Conservation (phyloP, 1,140 invertebrate species). For the Triops longicaudatus region DNA sequence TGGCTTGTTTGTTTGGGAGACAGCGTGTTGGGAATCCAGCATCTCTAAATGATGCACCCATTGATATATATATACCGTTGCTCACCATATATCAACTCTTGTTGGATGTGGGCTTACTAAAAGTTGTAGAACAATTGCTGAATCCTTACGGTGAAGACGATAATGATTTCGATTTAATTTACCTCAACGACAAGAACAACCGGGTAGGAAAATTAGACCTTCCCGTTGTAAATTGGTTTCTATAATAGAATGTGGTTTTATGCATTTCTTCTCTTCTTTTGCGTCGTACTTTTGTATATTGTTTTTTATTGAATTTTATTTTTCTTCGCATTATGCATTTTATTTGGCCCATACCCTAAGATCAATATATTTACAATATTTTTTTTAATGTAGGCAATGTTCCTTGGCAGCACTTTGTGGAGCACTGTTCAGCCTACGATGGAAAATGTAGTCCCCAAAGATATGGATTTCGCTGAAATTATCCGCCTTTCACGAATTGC, state of each 20-base stretch:
- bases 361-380: too few relatives aligned
- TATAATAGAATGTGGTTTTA: too few relatives aligned
- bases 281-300: too few relatives aligned
- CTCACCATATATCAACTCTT: conserved; percentile 66
- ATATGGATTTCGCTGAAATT: background rate
- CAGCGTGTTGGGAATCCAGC: conserved; percentile 48
- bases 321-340: too few relatives aligned
- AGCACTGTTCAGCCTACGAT: background rate
- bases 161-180: conserved; percentile 65
- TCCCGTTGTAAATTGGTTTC: background rate
- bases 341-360: too few relatives aligned
- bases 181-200: conserved; percentile 57
- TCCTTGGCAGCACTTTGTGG: background rate
- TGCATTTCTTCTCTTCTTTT: too few relatives aligned
- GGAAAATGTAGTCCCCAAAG: background rate
- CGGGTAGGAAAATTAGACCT: conserved; percentile 42
- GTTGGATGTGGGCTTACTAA: conserved; percentile 68
- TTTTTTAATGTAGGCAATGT: too few relatives aligned
- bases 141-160: conserved; percentile 70
- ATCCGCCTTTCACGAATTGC: background rate
- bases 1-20: conserved; percentile 56
- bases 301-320: too few relatives aligned
- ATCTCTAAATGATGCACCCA: conserved; percentile 43
- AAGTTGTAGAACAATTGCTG: conserved; percentile 57
- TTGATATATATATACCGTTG: conserved; percentile 60